Evolutionary conservation across 2,113 vertebrate species (phyloP), one percentile per base, ranked within the genome.

Genomic region (Colossoma macropomum): DNA sequence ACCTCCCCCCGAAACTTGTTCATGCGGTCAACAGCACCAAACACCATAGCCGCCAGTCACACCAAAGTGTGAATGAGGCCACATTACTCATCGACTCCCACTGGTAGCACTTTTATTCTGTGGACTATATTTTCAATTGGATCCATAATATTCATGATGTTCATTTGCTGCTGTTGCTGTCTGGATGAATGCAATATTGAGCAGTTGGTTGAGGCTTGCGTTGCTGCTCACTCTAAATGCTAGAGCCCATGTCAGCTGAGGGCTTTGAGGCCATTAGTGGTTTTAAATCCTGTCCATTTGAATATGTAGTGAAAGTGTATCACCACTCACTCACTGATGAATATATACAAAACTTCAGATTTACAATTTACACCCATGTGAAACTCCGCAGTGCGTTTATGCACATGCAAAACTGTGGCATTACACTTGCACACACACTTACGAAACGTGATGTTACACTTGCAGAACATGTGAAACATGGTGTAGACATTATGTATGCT

Each of bases 51-150:
- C 65, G 66, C 75, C 60, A 82, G 80, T 68, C 81, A 77, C 59
- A 52, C 80, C 60, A 76, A 65, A 77, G 74, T 70, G 81, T 74
- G 69, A 75, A 77, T 71, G 15, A 50, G 77, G 75, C 65, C 75
- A 71, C 75, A 73, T 77, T 72, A 63, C 75, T 83, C 65, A 70
- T 83, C 50, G 54, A 71, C 62, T 27, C 74, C 65, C 74, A 77
- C 77, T 52, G 45, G 54, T 62, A 62, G 66, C 75, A 34, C 82
- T 84, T 17, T 83, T 72, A 45, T 73, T 77, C 63, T 34, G 69
- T 78, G 75, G 68, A 25, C 59, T 27, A 45, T 76, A 23, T 30
- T 75, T 66, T 65, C 28, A 56, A 32, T 59, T 76, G 30, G 75
- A 76, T 52, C 13, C 50, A 66, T 78, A 65, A 63, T 41, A 17